A percentile compares a stretch with the other conserved stretches of the same genome.
These are phyloP conservation scores for Notarius quadriscutis DNA, from an alignment of 2,113 vertebrate genomes.

Conservation along the genomic window DNA sequence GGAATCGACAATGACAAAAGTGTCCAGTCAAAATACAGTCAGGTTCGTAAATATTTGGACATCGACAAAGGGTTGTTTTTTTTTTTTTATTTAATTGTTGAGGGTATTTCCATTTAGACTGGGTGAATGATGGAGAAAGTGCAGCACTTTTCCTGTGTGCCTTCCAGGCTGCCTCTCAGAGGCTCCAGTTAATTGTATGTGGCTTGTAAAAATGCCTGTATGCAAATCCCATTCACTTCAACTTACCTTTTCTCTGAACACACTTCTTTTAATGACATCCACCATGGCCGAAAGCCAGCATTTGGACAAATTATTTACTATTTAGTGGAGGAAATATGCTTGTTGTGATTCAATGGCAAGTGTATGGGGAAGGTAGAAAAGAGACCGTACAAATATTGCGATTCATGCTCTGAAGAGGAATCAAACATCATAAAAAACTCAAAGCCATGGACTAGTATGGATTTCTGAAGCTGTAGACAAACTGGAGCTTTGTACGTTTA, in stretches of 20 bases:
- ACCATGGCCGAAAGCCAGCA: conserved; percentile 56
- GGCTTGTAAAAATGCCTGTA: conserved; percentile 46
- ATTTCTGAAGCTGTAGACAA: conserved; percentile 39
- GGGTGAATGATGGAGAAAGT: too few relatives aligned
- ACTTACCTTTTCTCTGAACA: conserved; percentile 12
- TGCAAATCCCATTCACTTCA: conserved; percentile 16
- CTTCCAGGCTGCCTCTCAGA: not conserved
- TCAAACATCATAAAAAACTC: conserved; percentile 48
- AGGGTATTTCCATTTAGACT: too few relatives aligned
- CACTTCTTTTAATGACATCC: conserved; percentile 61
- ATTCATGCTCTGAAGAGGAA: conserved; percentile 40
- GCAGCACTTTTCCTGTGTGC: not conserved
- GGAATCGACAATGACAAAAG: too few relatives aligned
- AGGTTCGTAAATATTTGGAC: too few relatives aligned
- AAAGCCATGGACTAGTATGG: conserved; percentile 27
- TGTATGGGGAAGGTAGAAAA: conserved; percentile 52
- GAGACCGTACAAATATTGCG: conserved; percentile 46
- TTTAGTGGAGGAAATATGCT: conserved; percentile 46
- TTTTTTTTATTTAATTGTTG: too few relatives aligned
- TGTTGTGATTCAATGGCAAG: conserved; percentile 59
- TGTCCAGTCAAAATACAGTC: too few relatives aligned
- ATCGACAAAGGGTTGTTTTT: too few relatives aligned
- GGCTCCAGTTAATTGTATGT: conserved; percentile 45
- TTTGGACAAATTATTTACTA: conserved; percentile 65
- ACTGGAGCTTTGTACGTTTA: conserved; percentile 38